These are phyloP conservation scores for Pomacea maculata DNA, from an alignment of 1,140 invertebrate species.

Conservation along the genomic window DNA sequence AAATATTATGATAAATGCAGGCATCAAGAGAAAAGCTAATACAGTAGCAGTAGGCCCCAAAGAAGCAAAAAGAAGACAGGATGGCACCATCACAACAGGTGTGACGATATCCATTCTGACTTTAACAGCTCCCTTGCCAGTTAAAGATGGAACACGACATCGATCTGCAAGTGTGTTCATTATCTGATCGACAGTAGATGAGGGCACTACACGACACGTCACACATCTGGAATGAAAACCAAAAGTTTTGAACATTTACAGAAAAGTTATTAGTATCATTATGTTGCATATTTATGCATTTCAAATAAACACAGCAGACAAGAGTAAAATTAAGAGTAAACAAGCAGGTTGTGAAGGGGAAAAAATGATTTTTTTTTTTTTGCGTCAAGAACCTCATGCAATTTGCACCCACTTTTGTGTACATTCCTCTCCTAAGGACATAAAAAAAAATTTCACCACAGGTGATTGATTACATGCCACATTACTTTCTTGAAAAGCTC, in stretches of 20 bases:
- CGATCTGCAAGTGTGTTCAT: conserved; percentile 43
- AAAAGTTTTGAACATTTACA: background rate
- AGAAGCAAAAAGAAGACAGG: conserved; percentile 46
- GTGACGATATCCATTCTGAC: conserved; percentile 49
- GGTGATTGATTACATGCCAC: too few species aligned
- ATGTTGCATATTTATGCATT: too few species aligned
- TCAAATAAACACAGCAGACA: too few species aligned
- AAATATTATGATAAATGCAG: conserved; percentile 47
- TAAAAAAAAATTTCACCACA: too few species aligned
- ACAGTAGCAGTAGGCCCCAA: conserved; percentile 42
- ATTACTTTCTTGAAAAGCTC: too few species aligned
- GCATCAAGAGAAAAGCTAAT: conserved; percentile 43
- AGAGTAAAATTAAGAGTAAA: too few species aligned
- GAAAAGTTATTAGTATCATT: too few species aligned
- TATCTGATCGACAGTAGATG: conserved; percentile 36
- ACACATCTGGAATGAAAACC: conserved; percentile 38
- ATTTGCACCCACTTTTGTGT: too few species aligned
- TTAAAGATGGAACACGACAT: conserved; percentile 51
- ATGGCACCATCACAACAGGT: conserved; percentile 49
- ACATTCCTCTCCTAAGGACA: too few species aligned
- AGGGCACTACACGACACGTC: conserved; percentile 41
- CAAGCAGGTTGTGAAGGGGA: too few species aligned
- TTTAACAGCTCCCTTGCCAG: conserved; percentile 50
- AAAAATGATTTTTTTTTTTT: too few species aligned
- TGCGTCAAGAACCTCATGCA: too few species aligned